Conservation (phyloP, 2,113 vertebrate species). For the Mastomys coucha region DNA sequence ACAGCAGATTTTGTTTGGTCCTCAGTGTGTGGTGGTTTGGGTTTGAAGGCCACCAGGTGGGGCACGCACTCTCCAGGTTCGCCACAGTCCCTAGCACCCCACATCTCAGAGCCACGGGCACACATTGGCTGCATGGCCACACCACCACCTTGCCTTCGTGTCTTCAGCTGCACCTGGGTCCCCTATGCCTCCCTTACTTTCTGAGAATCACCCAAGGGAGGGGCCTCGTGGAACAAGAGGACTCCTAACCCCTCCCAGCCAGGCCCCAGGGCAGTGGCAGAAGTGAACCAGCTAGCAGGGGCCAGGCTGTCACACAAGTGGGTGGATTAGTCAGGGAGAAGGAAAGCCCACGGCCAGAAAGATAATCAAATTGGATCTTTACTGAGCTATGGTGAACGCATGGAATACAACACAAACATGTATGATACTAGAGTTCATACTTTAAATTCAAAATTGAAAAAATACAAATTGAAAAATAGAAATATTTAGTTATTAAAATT, state of each 20-base stretch:
- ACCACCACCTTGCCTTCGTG: background rate
- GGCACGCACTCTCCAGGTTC: constrained; percentile 73
- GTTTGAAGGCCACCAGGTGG: constrained; percentile 64
- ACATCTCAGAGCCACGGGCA: constrained; percentile 24
- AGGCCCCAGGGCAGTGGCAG: background rate
- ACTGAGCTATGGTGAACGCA: constrained; percentile 79
- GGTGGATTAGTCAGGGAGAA: constrained; percentile 70
- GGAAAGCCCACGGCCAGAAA: constrained; percentile 77
- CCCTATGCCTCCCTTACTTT: background rate
- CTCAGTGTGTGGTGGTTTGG: constrained; percentile 55
- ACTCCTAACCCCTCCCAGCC: constrained; percentile 7
- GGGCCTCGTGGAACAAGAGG: background rate
- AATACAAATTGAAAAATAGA: constrained; percentile 85
- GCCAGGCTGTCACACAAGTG: constrained; percentile 74
- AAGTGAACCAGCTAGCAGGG: constrained; percentile 53
- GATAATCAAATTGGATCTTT: constrained; percentile 79
- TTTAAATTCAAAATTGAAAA: constrained; percentile 80
- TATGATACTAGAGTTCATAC: constrained; percentile 54
- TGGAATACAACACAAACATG: constrained; percentile 78
- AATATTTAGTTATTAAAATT: constrained; percentile 77
- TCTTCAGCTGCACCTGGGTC: background rate
- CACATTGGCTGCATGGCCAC: background rate
- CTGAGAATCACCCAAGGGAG: background rate
- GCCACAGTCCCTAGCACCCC: constrained; percentile 76
- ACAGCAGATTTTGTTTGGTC: constrained; percentile 79